Base-by-base conservation (phyloP, 2,888 invertebrate genomes). In the Coecobrya sp. region DNA sequence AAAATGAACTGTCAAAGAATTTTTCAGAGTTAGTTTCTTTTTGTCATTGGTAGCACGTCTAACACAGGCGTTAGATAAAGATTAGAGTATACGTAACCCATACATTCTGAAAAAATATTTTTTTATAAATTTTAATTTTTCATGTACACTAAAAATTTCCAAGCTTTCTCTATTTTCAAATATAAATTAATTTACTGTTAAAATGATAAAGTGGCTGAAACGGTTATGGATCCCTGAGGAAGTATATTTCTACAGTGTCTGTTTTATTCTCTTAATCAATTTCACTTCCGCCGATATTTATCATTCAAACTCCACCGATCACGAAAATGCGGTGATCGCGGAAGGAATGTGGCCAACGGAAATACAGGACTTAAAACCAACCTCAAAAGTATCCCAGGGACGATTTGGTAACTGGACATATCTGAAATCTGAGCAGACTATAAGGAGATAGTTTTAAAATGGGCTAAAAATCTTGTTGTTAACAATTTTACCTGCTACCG, bases 311-410 rank as follows among this genome's bases (percentile, higher is more conserved):
- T 91, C 55, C 25, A 49, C 86, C 25, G 91, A 93, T 27, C 91
- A 93, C 30, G 93, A 93, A 22, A 86, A 49, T 59, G 62, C 45
- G 16, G 81, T 93, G 19, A 91, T 45, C 36, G 88, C 91, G 19
- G 93, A 93, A 49, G 93, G 93, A 16, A 93, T 93, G 86, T 93
- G 93, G 93, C 52, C 88, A 81, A 91, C 65, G 81, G 87, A 70
- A 49, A 25, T 30, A 4, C 27, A 85, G 52, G 36, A 16, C 0
- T 19, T 76, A 45, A 65, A 85, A 52, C 52, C 62, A 19, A n/a
- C 65, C 3, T 25, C 73, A 65, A 88, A 88, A 30, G 0, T 49
- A n/a, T 68, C 68, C 0, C 68, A 85, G 25, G 91, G 93, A n/a
- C 42, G 93, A 70, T 91, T 93, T 81, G 92, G 89, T 92, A 85